These are phyloP conservation scores for Lithosia quadra DNA, from an alignment of 2,888 invertebrate species.

Conservation along the genomic window DNA sequence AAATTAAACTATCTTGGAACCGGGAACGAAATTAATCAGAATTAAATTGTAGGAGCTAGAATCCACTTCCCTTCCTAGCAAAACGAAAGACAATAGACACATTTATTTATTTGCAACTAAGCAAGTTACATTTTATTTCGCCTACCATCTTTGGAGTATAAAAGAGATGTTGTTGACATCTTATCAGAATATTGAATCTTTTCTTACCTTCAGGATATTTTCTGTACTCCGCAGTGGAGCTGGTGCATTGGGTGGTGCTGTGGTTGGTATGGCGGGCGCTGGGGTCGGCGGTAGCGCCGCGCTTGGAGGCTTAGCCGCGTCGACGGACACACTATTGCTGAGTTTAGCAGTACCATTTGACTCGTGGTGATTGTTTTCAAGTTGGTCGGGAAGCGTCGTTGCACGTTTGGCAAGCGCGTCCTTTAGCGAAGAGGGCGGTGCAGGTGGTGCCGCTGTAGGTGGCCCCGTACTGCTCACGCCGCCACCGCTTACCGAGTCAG, in stretches of 20 bases:
- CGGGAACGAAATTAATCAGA: no score
- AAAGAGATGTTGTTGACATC: no score
- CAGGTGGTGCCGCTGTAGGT: conserved; percentile 78
- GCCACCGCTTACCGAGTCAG: conserved; percentile 86
- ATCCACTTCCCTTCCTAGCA: no score
- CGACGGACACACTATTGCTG: conserved; percentile 78
- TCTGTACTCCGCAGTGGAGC: conserved; percentile 78
- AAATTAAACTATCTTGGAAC: no score
- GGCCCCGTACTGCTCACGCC: conserved; percentile 80
- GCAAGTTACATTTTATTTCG: no score
- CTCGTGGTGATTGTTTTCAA: conserved; percentile 83
- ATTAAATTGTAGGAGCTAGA: no score
- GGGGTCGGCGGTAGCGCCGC: conserved; percentile 79
- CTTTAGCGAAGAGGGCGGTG: conserved; percentile 84
- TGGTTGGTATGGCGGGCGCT: conserved; percentile 80
- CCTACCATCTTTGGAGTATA: no score
- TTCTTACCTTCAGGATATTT: conserved; percentile 79
- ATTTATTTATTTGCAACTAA: no score
- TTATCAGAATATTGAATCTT: not conserved
- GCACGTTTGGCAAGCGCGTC: conserved; percentile 82
- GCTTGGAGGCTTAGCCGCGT: conserved; percentile 74
- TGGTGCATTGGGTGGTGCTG: conserved; percentile 67
- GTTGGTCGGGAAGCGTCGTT: conserved; percentile 77
- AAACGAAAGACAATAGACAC: no score
- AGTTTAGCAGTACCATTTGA: conserved; percentile 81